Evolutionary conservation across 2,113 vertebrate species (phyloP), one percentile per base, ranked within the genome.

Genomic region (Anolis sagrei): DNA sequence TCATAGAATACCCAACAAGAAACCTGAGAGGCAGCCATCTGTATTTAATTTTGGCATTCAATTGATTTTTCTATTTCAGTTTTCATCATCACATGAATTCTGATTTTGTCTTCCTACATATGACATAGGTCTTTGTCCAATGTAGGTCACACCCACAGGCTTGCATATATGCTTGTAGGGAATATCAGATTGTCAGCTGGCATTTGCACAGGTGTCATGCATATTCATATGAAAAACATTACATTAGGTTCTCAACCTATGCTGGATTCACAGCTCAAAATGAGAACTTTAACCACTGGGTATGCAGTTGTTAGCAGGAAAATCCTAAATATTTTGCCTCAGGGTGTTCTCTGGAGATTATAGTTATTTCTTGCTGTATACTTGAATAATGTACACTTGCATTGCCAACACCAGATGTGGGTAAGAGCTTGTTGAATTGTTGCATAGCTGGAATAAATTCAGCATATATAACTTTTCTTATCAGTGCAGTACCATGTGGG

Each of bases 281-380:
- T n/a, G 10, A 76, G 27, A 14, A 49, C 27, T 85, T 13, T 4
- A 87, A 76, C 72, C 49, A 88, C 84, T 44, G 32, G 88, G 51
- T 72, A 14, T 74, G 86, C 62, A 68, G 82, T 72, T 85, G 79
- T 77, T 91, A 19, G 62, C 86, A 85, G 2, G 86, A 88, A 75
- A 77, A 58, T 11, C 29, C 76, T 62, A 91, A 89, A 49, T 34
- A 83, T 34, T 72, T 91, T 69, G 87, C 10, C 54, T 85, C 79
- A 88, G 51, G 80, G 27, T 23, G 85, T 88, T 91, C 92, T 89
- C 88, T 92, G 36, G 44, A 86, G 76, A 81, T 79, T 86, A 66
- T 84, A 92, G 82, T 44, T 72, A 39, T 58, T 69, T 79, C n/a
- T 72, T 25, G 32, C 39, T n/a, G 5, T 58, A 58, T 58, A 16